Evolutionary conservation across 1,140 invertebrate genomes (phyloP).

Genomic region (Lucilia sericata): DNA sequence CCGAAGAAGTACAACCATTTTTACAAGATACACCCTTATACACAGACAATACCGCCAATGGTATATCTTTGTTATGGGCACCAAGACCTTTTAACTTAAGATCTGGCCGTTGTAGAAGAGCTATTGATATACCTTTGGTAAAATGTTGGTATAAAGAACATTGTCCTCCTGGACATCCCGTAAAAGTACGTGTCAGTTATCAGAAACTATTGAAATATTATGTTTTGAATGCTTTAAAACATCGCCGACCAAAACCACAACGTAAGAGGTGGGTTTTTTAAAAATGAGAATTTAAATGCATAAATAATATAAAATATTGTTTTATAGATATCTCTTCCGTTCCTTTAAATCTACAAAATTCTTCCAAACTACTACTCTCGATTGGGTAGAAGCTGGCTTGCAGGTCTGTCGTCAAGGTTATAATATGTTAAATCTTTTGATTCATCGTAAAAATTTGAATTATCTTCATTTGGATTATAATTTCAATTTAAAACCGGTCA

Average conservation of each 20-base stretch:
- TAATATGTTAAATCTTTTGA: constrained; percentile 99
- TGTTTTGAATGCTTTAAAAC: constrained; percentile 97
- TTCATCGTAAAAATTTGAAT: constrained; percentile 99
- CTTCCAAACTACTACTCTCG: constrained; percentile 98
- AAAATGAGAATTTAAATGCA: neutral
- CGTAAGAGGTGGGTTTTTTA: constrained; percentile 84
- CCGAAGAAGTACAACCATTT: constrained; percentile 91
- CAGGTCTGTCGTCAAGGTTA: constrained; percentile 99
- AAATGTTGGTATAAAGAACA: constrained; percentile 99
- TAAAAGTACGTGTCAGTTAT: constrained; percentile 99
- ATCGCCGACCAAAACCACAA: constrained; percentile 96
- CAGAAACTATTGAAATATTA: constrained; percentile 99
- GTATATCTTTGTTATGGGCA: constrained; percentile 98
- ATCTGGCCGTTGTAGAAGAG: constrained; percentile 87
- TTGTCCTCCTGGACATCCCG: constrained; percentile 97
- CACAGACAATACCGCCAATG: constrained; percentile 99
- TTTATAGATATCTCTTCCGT: constrained; percentile 85
- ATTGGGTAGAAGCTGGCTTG: constrained; percentile 99
- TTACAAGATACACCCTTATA: constrained; percentile 95
- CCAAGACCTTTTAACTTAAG: constrained; percentile 97
- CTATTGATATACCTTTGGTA: constrained; percentile 96
- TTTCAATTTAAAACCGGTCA: constrained; percentile 99
- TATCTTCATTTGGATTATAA: constrained; percentile 99
- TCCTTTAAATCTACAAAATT: constrained; percentile 99
- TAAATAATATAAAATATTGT: too few relatives aligned